phyloP scores from a whole-genome alignment of 2,113 vertebrate genomes.

The Salvator merianae region DNA sequence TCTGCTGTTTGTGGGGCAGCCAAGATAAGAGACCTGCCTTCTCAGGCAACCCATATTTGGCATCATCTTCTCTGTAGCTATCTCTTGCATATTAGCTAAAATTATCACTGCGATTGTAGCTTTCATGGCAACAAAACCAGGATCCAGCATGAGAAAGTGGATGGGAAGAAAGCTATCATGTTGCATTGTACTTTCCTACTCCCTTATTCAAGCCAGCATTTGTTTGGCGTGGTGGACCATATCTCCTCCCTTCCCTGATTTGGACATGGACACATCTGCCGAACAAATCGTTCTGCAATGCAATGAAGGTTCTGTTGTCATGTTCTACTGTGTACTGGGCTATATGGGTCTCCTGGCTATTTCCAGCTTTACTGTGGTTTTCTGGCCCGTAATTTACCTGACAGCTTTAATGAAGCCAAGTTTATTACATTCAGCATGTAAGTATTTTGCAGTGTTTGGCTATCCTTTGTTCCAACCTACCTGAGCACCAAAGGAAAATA shows the following conservation, averaged over 20 bases:
- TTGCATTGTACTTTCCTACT: background rate
- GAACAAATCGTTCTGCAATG: background rate
- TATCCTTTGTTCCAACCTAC: too few species aligned
- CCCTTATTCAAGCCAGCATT: background rate
- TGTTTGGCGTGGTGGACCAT: background rate
- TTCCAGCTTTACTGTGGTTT: too few species aligned
- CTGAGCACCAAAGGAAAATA: too few species aligned
- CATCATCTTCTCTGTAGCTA: background rate
- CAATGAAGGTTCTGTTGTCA: too few species aligned
- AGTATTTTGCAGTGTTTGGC: too few species aligned
- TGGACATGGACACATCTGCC: background rate
- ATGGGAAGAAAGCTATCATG: background rate
- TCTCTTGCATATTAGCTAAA: background rate
- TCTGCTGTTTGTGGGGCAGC: background rate
- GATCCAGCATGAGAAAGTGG: background rate
- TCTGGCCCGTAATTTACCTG: too few species aligned
- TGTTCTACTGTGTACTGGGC: too few species aligned
- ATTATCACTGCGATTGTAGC: background rate
- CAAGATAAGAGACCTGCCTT: background rate
- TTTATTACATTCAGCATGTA: too few species aligned
- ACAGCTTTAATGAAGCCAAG: too few species aligned
- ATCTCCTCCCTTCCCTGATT: background rate
- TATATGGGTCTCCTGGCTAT: too few species aligned
- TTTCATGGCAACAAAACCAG: background rate
- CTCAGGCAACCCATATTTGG: background rate